phyloP scores from a whole-genome alignment of 2,888 invertebrate genomes.

The Meiosimyza platycephala region DNA sequence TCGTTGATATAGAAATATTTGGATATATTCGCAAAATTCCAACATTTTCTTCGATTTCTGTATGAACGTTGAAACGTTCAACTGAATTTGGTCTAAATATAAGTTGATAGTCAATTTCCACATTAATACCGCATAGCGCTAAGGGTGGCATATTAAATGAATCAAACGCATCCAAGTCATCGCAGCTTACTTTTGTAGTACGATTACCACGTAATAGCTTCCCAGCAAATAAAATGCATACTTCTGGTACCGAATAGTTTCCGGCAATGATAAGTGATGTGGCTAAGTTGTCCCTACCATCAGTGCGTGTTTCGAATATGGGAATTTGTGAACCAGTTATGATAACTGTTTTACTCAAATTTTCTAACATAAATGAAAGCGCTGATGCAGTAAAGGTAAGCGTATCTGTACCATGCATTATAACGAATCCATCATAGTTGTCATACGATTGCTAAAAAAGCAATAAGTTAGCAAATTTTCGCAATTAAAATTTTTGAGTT shows the following conservation, averaged over 20 bases:
- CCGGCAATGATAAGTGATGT: conserved; percentile 91
- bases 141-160: conserved; percentile 87
- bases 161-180: conserved; percentile 64
- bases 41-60: conserved; percentile 84
- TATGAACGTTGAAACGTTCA: conserved; percentile 78
- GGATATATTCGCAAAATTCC: conserved; percentile 90
- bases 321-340: conserved; percentile 96
- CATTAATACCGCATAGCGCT: conserved; percentile 83
- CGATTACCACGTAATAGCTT: conserved; percentile 89
- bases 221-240: conserved; percentile 90
- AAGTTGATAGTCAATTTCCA: conserved; percentile 70
- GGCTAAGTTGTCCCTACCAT: conserved; percentile 93
- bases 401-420: conserved; percentile 97
- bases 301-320: conserved; percentile 92
- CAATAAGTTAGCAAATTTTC: not conserved
- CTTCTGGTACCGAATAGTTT: conserved; percentile 90
- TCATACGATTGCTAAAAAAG: conserved; percentile 78
- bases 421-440: conserved; percentile 91
- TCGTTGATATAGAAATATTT: conserved; percentile 84
- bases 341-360: conserved; percentile 92
- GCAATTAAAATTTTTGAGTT: not conserved
- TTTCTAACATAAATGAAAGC: conserved; percentile 95
- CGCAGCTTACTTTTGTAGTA: conserved; percentile 63
- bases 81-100: conserved; percentile 74
- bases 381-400: conserved; percentile 96